Percentiles rank a stretch among this genome's conserved stretches.
Evolutionary conservation across 1,140 invertebrate genomes (phyloP).

Genomic region (Phocides pigmalion): DNA sequence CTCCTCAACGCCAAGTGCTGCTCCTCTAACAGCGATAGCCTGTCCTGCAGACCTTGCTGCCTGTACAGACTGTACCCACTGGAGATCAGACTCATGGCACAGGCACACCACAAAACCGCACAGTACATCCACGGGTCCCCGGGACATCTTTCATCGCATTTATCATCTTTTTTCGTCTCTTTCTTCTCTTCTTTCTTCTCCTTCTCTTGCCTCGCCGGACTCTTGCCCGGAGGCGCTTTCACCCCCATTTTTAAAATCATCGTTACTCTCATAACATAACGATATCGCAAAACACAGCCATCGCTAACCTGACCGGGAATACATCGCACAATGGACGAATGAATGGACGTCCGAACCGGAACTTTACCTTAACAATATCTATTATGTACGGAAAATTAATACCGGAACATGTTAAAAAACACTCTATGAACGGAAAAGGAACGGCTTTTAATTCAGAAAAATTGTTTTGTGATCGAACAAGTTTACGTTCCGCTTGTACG

Average conservation of each 20-base stretch:
- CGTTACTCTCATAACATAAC: slow-evolving; percentile 45
- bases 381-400: slow-evolving; percentile 9
- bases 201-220: slow-evolving; percentile 50
- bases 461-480: slow-evolving; percentile 11
- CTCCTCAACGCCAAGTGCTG: slow-evolving; percentile 71
- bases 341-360: slow-evolving; percentile 18
- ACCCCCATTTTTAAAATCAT: slow-evolving; percentile 77
- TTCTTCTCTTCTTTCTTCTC: slow-evolving; percentile 52
- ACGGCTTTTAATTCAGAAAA: background rate
- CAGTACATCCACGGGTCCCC: slow-evolving; percentile 74
- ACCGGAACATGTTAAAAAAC: background rate
- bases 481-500: slow-evolving; percentile 9
- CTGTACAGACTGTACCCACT: slow-evolving; percentile 72
- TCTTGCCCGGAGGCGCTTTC: slow-evolving; percentile 62
- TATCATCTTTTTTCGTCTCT: slow-evolving; percentile 53
- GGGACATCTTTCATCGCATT: slow-evolving; percentile 65
- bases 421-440: background rate
- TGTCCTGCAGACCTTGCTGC: slow-evolving; percentile 63
- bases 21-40: slow-evolving; percentile 68
- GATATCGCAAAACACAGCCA: slow-evolving; percentile 3
- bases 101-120: slow-evolving; percentile 79
- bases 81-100: slow-evolving; percentile 77
- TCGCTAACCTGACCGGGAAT: slow-evolving; percentile 3
- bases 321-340: slow-evolving; percentile 15
- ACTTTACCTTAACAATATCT: slow-evolving; percentile 2